These are phyloP conservation scores for Melanotaenia parkinsoni DNA, from an alignment of 2,797 vertebrate species.

Conservation along the genomic window DNA sequence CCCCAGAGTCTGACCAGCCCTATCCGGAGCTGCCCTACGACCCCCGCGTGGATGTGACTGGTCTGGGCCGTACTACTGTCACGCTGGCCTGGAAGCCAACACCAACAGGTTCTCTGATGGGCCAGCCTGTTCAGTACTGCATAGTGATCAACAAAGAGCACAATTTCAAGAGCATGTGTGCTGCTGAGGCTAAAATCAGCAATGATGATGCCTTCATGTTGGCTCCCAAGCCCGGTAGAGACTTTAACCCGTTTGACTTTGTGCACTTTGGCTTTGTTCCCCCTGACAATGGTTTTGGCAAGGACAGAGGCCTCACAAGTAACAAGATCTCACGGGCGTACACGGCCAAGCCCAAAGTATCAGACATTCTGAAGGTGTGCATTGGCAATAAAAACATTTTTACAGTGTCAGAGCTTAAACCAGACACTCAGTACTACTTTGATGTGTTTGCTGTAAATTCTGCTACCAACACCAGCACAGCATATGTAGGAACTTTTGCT, in stretches of 20 bases:
- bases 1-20: conserved; percentile 95
- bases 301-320: conserved; percentile 82
- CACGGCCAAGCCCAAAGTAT: conserved; percentile 78
- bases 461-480: conserved; percentile 93
- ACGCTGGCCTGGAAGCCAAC: conserved; percentile 97
- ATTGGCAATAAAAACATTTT: conserved; percentile 97
- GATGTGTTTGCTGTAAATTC: conserved; percentile 94
- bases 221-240: conserved; percentile 92
- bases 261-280: conserved; percentile 93
- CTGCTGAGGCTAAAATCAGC: conserved; percentile 92
- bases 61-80: conserved; percentile 93
- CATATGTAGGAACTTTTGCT: conserved; percentile 95
- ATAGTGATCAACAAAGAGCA: conserved; percentile 97
- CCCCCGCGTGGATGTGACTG: conserved; percentile 93
- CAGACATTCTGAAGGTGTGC: conserved; percentile 92
- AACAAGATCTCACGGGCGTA: conserved; percentile 85
- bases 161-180: conserved; percentile 99
- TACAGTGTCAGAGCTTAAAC: conserved; percentile 94
- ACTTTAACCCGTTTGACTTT: conserved; percentile 98
- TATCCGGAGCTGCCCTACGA: conserved; percentile 96
- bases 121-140: conserved; percentile 94
- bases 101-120: conserved; percentile 89
- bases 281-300: conserved; percentile 84
- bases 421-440: conserved; percentile 96
- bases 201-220: conserved; percentile 92